A percentile compares a stretch with the other conserved stretches of the same genome.
These are phyloP conservation scores for Drosophila kuntzei DNA, from an alignment of 2,888 invertebrate genomes.

Conservation along the genomic window DNA sequence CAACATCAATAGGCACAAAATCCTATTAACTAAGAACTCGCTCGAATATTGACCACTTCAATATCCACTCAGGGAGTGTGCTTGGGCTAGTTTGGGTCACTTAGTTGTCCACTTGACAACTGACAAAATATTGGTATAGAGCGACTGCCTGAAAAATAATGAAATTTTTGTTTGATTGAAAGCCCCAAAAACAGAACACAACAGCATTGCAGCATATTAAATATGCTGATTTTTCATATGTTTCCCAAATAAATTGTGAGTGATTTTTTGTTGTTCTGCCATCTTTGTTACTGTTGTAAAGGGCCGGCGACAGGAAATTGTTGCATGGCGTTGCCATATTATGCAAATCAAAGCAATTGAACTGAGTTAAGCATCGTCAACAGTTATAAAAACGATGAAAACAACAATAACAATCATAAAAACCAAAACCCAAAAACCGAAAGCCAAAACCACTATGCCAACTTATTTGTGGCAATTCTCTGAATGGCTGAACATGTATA, in stretches of 20 bases:
- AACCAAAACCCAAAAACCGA: constrained; percentile 46
- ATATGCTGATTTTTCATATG: constrained; percentile 63
- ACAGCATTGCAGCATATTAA: constrained; percentile 9
- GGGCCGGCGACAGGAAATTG: constrained; percentile 64
- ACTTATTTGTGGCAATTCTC: constrained; percentile 78
- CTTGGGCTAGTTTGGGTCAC: background rate
- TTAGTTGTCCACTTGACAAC: constrained; percentile 25
- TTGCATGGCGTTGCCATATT: constrained; percentile 72
- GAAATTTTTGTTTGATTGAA: constrained; percentile 69
- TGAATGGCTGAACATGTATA: too few species aligned
- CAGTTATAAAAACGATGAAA: constrained; percentile 38
- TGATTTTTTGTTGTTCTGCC: background rate
- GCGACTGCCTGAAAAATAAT: constrained; percentile 56
- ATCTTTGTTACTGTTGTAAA: constrained; percentile 17
- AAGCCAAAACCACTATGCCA: constrained; percentile 72
- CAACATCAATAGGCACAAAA: constrained; percentile 38
- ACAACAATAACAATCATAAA: constrained; percentile 20
- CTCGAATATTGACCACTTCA: constrained; percentile 13
- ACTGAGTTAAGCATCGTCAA: constrained; percentile 58
- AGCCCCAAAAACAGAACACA: constrained; percentile 16
- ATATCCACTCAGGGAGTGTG: background rate
- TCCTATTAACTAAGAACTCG: constrained; percentile 58
- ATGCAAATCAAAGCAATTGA: constrained; percentile 74
- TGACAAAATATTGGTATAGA: constrained; percentile 58
- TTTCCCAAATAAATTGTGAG: constrained; percentile 56